Percentiles rank a stretch among this genome's conserved stretches.
Conservation (phyloP, 2,888 invertebrate species). For the Sminthurinus aureus region DNA sequence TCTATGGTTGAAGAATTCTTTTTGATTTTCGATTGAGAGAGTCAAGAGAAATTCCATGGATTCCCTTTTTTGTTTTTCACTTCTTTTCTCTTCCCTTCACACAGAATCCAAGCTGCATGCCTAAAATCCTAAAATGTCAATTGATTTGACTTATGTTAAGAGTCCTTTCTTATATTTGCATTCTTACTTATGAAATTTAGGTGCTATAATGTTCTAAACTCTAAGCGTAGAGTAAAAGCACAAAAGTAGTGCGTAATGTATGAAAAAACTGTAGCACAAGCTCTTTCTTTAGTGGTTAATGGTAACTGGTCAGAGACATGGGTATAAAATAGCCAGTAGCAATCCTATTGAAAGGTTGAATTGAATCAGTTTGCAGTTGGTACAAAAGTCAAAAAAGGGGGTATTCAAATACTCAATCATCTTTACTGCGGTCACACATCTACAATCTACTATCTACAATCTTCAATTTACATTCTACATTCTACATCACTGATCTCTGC, state of each 20-base stretch:
- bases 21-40: not conserved
- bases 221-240: not conserved
- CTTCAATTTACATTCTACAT: no score
- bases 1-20: not conserved
- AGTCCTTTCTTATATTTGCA: no score
- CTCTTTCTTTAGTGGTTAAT: not conserved
- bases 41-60: not conserved
- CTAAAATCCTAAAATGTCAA: no score
- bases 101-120: no score
- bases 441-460: no score
- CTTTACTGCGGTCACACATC: not conserved
- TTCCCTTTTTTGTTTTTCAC: not conserved
- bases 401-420: constrained; percentile 28
- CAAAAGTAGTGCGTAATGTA: not conserved
- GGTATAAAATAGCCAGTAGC: constrained; percentile 22
- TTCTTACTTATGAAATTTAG: not conserved
- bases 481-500: no score
- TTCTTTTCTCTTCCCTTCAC: not conserved
- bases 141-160: no score
- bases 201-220: no score
- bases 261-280: not conserved
- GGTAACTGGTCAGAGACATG: not conserved
- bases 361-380: constrained; percentile 33
- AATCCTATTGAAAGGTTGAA: constrained; percentile 19
- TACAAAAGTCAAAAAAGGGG: constrained; percentile 10